A percentile compares a stretch with the other conserved stretches of the same genome.
phyloP scores from a whole-genome alignment of 1,140 invertebrate species.

The Lanistes nyassanus region DNA sequence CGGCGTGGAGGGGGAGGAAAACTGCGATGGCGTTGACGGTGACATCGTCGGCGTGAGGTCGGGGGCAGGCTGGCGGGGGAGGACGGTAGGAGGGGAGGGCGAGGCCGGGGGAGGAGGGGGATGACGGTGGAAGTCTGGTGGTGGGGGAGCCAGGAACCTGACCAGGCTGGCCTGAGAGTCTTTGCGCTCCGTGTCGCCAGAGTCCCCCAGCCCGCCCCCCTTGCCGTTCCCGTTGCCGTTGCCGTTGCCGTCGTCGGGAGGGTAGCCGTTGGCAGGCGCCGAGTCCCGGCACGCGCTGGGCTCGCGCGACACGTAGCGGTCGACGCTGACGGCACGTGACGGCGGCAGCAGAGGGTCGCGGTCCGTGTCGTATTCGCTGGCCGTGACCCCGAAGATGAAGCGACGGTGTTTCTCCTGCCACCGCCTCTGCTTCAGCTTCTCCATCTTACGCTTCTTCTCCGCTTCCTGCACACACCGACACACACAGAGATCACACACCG shows the following conservation, averaged over 20 bases:
- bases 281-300: constrained; percentile 7
- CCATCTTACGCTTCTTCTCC: constrained; percentile 61
- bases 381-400: constrained; percentile 52
- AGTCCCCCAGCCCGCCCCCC: neutral
- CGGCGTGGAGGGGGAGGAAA: constrained; percentile 1
- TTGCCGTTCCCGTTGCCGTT: neutral
- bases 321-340: constrained; percentile 31
- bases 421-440: constrained; percentile 59
- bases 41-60: neutral
- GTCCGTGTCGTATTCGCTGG: constrained; percentile 39
- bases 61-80: neutral
- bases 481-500: constrained; percentile 10
- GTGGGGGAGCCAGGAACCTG: constrained; percentile 19
- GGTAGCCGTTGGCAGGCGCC: neutral
- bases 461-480: constrained; percentile 48
- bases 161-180: constrained; percentile 18
- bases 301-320: constrained; percentile 14
- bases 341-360: constrained; percentile 31
- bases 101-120: neutral
- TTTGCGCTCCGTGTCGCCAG: neutral
- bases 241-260: neutral
- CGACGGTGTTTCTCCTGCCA: constrained; percentile 63
- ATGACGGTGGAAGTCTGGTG: neutral
- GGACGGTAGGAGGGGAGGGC: neutral
- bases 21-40: no score